A percentile compares a stretch with the other conserved stretches of the same genome.
These are phyloP conservation scores for Philopedon plagiatum DNA, from an alignment of 2,888 invertebrate species.

Conservation along the genomic window DNA sequence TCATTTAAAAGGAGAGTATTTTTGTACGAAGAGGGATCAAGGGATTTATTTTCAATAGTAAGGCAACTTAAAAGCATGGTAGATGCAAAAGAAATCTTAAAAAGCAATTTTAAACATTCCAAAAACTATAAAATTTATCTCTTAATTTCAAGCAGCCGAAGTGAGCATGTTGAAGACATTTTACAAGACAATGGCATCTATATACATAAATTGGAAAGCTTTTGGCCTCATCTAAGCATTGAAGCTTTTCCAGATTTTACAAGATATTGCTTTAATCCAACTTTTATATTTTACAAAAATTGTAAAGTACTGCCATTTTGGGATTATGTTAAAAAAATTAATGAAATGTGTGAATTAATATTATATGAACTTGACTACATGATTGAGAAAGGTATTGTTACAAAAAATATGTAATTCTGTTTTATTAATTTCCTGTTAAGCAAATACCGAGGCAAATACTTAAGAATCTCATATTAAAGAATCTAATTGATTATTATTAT, in stretches of 20 bases:
- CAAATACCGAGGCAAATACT: background rate
- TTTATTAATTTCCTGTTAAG: too few species aligned
- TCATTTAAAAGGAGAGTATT: slow-evolving; percentile 77
- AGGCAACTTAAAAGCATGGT: slow-evolving; percentile 73
- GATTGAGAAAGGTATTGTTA: slow-evolving; percentile 11
- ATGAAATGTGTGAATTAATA: slow-evolving; percentile 33
- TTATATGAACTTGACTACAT: slow-evolving; percentile 37
- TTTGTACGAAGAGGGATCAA: slow-evolving; percentile 80
- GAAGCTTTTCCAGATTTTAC: slow-evolving; percentile 80
- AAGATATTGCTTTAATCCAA: slow-evolving; percentile 61
- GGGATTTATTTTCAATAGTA: slow-evolving; percentile 73
- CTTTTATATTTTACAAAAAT: slow-evolving; percentile 50
- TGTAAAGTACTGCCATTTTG: slow-evolving; percentile 39
- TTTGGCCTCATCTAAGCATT: slow-evolving; percentile 83
- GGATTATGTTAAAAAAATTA: slow-evolving; percentile 37
- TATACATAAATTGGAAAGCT: slow-evolving; percentile 72
- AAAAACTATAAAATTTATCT: slow-evolving; percentile 79
- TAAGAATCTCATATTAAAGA: background rate
- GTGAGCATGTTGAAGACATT: slow-evolving; percentile 71
- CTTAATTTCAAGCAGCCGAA: slow-evolving; percentile 79
- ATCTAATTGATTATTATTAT: too few species aligned
- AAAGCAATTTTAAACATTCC: slow-evolving; percentile 64
- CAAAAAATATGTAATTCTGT: slow-evolving; percentile 8
- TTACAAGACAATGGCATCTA: slow-evolving; percentile 65
- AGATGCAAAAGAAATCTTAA: slow-evolving; percentile 66